Conservation (phyloP, 2,113 vertebrate genomes). For the Nestor notabilis region DNA sequence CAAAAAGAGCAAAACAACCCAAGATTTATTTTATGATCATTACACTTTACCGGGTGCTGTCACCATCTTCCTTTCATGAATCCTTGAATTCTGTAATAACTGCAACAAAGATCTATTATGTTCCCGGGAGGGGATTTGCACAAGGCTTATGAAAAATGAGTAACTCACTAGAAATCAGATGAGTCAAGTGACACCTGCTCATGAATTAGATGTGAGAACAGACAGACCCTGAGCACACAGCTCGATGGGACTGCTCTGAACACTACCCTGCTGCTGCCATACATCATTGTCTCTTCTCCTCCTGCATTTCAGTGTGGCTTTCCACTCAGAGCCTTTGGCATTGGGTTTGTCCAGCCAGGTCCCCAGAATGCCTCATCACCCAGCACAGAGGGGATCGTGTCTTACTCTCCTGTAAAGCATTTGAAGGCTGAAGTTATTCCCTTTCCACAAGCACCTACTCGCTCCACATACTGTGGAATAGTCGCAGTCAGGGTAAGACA, state of each 20-base stretch:
- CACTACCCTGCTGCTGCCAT: rapidly evolving
- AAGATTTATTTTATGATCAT: neutral
- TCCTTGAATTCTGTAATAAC: neutral
- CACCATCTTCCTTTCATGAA: neutral
- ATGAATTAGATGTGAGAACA: neutral
- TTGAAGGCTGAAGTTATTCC: neutral
- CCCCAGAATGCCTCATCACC: neutral
- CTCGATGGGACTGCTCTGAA: neutral
- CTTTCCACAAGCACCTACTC: neutral
- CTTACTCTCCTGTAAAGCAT: neutral
- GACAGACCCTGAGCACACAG: neutral
- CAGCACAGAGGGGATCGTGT: rapidly evolving
- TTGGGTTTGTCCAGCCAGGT: neutral
- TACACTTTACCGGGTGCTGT: neutral
- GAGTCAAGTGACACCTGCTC: neutral
- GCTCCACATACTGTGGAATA: neutral
- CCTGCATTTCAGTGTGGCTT: neutral
- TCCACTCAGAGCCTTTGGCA: neutral
- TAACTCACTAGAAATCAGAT: neutral
- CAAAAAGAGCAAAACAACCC: neutral
- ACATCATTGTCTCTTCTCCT: rapidly evolving
- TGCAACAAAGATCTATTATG: rapidly evolving
- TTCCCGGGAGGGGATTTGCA: neutral
- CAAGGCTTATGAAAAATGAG: neutral
- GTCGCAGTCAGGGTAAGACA: rapidly evolving